Evolutionary conservation across 64 coral and sea anemone genomes (phyloP), one percentile per base, ranked within the genome.

Genomic region (Montipora cactus): DNA sequence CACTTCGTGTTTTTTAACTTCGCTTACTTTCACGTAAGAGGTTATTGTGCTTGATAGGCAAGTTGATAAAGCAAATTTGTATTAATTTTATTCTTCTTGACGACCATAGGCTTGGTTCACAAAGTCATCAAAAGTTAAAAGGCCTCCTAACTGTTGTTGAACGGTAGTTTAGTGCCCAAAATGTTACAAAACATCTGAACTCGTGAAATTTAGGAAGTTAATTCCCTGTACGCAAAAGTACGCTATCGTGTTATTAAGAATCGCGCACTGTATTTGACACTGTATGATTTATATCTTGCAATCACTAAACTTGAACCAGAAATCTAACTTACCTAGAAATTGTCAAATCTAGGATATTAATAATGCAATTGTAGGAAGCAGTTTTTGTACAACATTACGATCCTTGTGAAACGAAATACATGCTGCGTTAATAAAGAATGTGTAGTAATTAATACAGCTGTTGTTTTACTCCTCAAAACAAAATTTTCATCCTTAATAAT

Each of bases 331-430:
- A 47, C 45, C 66, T 14, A 86, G 47, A 48, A 86, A 45, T 37
- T 68, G 14, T 49, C 67, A 23, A 47, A 46, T 83, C 59, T 64
- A 83, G 57, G 76, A 78, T 49, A 83, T 19, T 46, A 86, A 21
- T 71, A 71, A 3, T 72, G 46, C n/a, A 46, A 71, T 44, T 72
- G 46, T 70, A 86, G 64, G 67, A 86, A 86, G 25, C 49, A n/a
- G 8, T 59, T 86, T 84, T 86, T 86, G 66, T 86, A 86, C 82
- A 86, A 71, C 82, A 20, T 86, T 48, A 86, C 9, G 82, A 51
- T 86, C 82, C 82, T 44, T 50, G 44, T 71, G 23, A 18, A 19
- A 78, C 47, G 9, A 67, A 67, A 67, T 16, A 86, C 37, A 37
- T 14, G 49, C 66, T 7, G 15, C 82, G 47, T 50, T 18, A 72